Percentiles rank a stretch among this genome's conserved stretches.
These are phyloP conservation scores for Steinernema carpocapsae DNA, from an alignment of 2,888 invertebrate genomes.

Conservation along the genomic window DNA sequence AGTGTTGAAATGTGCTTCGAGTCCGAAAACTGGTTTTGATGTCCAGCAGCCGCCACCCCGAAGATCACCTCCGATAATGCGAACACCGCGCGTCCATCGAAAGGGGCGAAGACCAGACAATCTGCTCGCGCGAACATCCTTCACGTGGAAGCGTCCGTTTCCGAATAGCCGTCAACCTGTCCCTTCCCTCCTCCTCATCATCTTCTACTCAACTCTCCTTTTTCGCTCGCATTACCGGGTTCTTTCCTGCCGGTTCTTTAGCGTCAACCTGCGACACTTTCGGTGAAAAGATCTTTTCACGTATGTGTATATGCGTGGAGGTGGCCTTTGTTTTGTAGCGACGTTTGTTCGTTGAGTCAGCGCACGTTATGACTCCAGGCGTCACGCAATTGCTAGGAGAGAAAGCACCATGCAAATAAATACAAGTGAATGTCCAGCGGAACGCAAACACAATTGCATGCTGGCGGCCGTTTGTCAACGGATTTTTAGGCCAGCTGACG, in stretches of 20 bases:
- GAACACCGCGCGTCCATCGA: conserved; percentile 35
- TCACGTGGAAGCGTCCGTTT: conserved; percentile 34
- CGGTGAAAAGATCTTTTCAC: conserved; percentile 2
- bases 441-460: conserved; percentile 33
- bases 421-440: conserved; percentile 33
- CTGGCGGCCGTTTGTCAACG: conserved; percentile 32
- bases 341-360: conserved; percentile 34
- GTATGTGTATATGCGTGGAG: neutral
- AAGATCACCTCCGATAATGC: conserved; percentile 35
- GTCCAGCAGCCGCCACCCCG: conserved; percentile 34
- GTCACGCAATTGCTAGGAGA: conserved; percentile 22
- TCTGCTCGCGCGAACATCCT: conserved; percentile 35
- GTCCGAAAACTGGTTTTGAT: conserved; percentile 34
- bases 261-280: neutral
- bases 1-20: conserved; percentile 35
- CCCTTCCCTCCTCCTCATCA: conserved; percentile 29
- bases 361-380: conserved; percentile 32
- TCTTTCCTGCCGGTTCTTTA: neutral
- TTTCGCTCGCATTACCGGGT: conserved; percentile 17
- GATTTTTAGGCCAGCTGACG: conserved; percentile 33
- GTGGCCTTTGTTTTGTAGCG: conserved; percentile 31
- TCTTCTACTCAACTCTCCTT: conserved; percentile 10
- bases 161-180: conserved; percentile 34
- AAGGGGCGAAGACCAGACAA: conserved; percentile 34
- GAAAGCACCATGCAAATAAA: conserved; percentile 35